Base-by-base conservation (phyloP, 2,113 vertebrate species). In the Oenanthe melanoleuca region DNA sequence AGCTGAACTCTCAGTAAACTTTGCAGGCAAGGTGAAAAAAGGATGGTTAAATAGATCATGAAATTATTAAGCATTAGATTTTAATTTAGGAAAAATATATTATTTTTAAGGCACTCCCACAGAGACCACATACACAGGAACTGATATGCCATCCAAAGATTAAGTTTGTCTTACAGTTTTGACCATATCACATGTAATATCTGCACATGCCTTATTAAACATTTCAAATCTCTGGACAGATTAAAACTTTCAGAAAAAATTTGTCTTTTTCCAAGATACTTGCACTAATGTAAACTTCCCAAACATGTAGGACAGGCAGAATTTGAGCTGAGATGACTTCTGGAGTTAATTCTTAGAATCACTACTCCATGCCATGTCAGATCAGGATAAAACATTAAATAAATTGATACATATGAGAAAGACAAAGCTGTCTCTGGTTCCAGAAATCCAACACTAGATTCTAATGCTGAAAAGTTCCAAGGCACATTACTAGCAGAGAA, bases 1-100 rank as follows among this genome's bases (percentile, higher is more conserved):
- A 53, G 45, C 20, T 82, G 79, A 94, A 61, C 57, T 91, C n/a
- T 53, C n/a, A 61, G n/a, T 69, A 88, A 96, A 85, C 63, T 85
- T 79, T 71, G 40, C 37, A 82, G 80, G 22, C 53, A 65, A 52
- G 16, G 44, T 77, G 57, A 82, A 82, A 49, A 61, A 72, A 72
- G 15, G 37, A 65, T 57, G 19, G 3, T 61, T 95, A 85, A 87
- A 92, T 69, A 69, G 25, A 57, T 64, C 0, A 42, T 80, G 8
- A 82, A 91, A 79, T 64, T 25, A 79, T 57, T 89, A 72, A 53
- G 3, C n/a, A 55, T 80, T 93, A 50, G 29, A 38, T 88, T 86
- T 82, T 82, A 80, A 88, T 81, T 80, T 79, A 81, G 44, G n/a
- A 66, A 86, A 90, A 89, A 64, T n/a, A 25, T 10, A 60, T 81